phyloP scores from a whole-genome alignment of 1,140 invertebrate species.

The Drosophila teissieri region DNA sequence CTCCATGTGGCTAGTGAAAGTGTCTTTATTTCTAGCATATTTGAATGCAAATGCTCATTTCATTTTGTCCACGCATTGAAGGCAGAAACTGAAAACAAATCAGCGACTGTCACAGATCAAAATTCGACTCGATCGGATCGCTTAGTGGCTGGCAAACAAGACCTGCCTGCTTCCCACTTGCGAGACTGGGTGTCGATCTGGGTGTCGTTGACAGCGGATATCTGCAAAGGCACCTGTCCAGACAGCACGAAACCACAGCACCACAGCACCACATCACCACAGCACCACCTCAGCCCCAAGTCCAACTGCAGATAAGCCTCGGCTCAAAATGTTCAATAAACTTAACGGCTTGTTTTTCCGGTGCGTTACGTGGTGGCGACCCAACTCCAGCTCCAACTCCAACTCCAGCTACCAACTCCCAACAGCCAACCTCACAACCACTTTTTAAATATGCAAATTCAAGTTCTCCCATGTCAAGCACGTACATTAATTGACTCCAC shows the following conservation, averaged over 20 bases:
- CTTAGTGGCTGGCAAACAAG: slow-evolving; percentile 23
- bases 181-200: slow-evolving; percentile 10
- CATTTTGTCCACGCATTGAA: slow-evolving; percentile 48
- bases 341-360: slow-evolving; percentile 78
- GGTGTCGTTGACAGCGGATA: slow-evolving; percentile 56
- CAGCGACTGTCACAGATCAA: slow-evolving; percentile 36
- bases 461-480: slow-evolving; percentile 63
- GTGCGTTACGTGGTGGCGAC: slow-evolving; percentile 67
- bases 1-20: slow-evolving; percentile 57
- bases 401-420: not conserved
- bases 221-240: slow-evolving; percentile 29
- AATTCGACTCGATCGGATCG: slow-evolving; percentile 16
- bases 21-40: slow-evolving; percentile 55
- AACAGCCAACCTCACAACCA: not conserved
- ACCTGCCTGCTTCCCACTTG: slow-evolving; percentile 36
- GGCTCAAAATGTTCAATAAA: slow-evolving; percentile 64
- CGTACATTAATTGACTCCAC: slow-evolving; percentile 64
- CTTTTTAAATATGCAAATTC: slow-evolving; percentile 52
- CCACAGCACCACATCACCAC: slow-evolving; percentile 1
- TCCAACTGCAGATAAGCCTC: slow-evolving; percentile 34
- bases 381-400: slow-evolving; percentile 6
- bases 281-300: not conserved
- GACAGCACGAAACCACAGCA: slow-evolving; percentile 5
- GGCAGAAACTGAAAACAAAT: slow-evolving; percentile 56
- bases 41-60: slow-evolving; percentile 66